A percentile compares a stretch with the other conserved stretches of the same genome.
Evolutionary conservation across 2,888 invertebrate species (phyloP).

Genomic region (Scaptomyza polygonia): DNA sequence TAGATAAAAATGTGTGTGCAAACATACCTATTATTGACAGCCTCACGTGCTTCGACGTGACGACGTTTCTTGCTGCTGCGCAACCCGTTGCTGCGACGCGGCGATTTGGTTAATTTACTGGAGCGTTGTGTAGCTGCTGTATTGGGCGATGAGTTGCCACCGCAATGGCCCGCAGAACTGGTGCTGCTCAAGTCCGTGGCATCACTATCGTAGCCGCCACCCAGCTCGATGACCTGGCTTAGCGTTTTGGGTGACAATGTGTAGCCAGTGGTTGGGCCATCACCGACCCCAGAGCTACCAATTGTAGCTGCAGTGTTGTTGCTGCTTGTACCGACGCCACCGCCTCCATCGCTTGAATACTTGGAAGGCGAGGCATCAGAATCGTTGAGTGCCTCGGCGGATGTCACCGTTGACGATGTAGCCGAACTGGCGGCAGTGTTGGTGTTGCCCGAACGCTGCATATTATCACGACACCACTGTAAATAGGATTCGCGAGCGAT

Average conservation of each 20-base stretch:
- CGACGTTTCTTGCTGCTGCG: slow-evolving; percentile 75
- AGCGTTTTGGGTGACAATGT: slow-evolving; percentile 72
- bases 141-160: slow-evolving; percentile 74
- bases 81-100: slow-evolving; percentile 54
- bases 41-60: slow-evolving; percentile 66
- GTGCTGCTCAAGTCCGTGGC: slow-evolving; percentile 84
- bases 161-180: slow-evolving; percentile 79
- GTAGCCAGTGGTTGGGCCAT: slow-evolving; percentile 39
- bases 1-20: background rate
- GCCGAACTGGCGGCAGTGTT: slow-evolving; percentile 70
- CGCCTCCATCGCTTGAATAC: slow-evolving; percentile 66
- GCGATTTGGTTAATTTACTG: slow-evolving; percentile 57
- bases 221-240: slow-evolving; percentile 57
- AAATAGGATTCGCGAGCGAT: slow-evolving; percentile 93
- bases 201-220: slow-evolving; percentile 81
- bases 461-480: slow-evolving; percentile 90
- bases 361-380: slow-evolving; percentile 82
- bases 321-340: slow-evolving; percentile 34
- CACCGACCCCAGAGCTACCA: slow-evolving; percentile 35
- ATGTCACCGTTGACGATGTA: slow-evolving; percentile 81
- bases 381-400: slow-evolving; percentile 79
- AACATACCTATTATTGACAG: slow-evolving; percentile 35
- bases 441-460: slow-evolving; percentile 84
- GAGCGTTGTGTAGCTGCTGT: slow-evolving; percentile 54
- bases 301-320: slow-evolving; percentile 39